Evolutionary conservation across 2,113 vertebrate genomes (phyloP).

Genomic region (Leptocoma aspasia): DNA sequence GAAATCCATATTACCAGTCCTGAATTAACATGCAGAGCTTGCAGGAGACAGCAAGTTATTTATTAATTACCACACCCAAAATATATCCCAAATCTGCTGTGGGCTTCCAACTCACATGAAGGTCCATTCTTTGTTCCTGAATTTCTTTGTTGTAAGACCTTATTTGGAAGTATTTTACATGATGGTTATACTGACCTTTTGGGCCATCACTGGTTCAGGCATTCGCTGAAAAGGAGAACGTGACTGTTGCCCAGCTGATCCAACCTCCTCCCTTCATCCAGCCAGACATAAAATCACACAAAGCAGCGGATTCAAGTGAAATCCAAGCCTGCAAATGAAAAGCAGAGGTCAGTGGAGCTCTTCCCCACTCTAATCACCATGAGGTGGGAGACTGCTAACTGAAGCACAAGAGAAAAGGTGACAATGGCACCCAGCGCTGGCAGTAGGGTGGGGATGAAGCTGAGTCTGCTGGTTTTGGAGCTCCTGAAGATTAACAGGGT

Average conservation of each 20-base stretch:
- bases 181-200: not conserved
- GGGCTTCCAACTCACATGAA: not conserved
- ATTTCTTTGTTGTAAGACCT: not conserved
- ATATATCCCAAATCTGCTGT: not conserved
- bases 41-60: not conserved
- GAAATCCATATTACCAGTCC: not conserved
- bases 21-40: not conserved
- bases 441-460: not conserved
- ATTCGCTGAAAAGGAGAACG: not conserved
- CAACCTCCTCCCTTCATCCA: not conserved
- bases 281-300: not conserved
- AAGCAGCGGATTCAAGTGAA: not conserved
- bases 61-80: not conserved
- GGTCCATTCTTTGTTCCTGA: not conserved
- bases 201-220: not conserved
- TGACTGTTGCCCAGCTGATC: not conserved
- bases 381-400: not conserved
- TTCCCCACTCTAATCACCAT: not conserved
- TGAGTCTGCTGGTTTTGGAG: not conserved
- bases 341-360: not conserved
- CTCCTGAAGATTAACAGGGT: not conserved
- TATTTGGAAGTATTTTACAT: not conserved
- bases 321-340: not conserved
- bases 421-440: not conserved
- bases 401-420: not conserved